Evolutionary conservation across 2,797 vertebrate genomes (phyloP).

Genomic region (Pterois miles): DNA sequence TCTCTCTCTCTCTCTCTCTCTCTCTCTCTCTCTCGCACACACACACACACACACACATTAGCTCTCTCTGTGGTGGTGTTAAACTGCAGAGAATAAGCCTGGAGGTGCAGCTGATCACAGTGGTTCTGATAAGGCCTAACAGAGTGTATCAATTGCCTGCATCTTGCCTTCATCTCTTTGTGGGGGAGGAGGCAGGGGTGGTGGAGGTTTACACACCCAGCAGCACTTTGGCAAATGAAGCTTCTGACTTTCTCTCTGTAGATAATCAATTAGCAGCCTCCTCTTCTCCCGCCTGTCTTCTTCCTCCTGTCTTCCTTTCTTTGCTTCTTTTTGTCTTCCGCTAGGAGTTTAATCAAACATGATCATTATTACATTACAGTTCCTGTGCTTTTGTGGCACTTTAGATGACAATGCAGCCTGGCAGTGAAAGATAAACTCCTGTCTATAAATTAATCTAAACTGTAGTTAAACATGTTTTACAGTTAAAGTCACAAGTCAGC

Average conservation of each 20-base stretch:
- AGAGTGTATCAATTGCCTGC: slow-evolving; percentile 91
- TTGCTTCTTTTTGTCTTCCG: slow-evolving; percentile 45
- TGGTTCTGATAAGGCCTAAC: slow-evolving; percentile 89
- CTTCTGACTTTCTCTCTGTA: slow-evolving; percentile 80
- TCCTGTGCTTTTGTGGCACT: slow-evolving; percentile 24
- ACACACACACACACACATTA: slow-evolving; percentile 59
- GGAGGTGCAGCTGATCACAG: slow-evolving; percentile 88
- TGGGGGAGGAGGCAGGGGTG: slow-evolving; percentile 69
- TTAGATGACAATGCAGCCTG: slow-evolving; percentile 31
- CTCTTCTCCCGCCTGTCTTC: slow-evolving; percentile 24
- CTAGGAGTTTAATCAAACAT: slow-evolving; percentile 44
- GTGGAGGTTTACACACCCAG: slow-evolving; percentile 82
- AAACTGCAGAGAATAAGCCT: slow-evolving; percentile 88
- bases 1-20: too few species aligned
- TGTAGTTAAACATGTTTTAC: slow-evolving; percentile 11
- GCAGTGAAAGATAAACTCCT: slow-evolving; percentile 25
- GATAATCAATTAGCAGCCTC: slow-evolving; percentile 89
- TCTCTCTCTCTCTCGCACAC: not conserved
- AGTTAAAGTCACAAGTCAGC: not conserved
- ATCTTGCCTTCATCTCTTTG: slow-evolving; percentile 89
- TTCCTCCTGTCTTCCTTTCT: slow-evolving; percentile 26
- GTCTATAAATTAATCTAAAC: slow-evolving; percentile 22
- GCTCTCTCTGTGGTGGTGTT: slow-evolving; percentile 87
- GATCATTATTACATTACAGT: slow-evolving; percentile 38
- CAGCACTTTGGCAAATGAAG: slow-evolving; percentile 87